Evolutionary conservation across 2,113 vertebrate genomes (phyloP).

Genomic region (Crotalus horridus): DNA sequence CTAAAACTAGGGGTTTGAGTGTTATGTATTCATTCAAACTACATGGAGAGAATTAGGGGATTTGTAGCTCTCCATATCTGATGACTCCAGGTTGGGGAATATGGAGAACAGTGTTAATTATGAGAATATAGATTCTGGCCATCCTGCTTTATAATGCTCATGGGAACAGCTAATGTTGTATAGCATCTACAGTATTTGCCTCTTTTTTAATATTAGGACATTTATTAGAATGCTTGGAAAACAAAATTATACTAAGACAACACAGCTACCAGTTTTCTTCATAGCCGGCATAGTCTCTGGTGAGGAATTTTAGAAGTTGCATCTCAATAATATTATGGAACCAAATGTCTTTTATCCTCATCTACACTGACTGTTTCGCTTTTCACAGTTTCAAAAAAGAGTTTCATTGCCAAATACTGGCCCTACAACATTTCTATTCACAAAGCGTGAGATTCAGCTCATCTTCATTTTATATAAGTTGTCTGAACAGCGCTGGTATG

Average conservation of each 20-base stretch:
- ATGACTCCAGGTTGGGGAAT: not conserved
- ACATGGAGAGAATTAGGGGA: not conserved
- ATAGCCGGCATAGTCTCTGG: not conserved
- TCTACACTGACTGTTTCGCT: not conserved
- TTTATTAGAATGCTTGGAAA: not conserved
- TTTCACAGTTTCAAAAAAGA: not conserved
- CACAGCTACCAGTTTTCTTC: not conserved
- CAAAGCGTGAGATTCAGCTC: not conserved
- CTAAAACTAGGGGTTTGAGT: not conserved
- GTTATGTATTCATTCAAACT: not conserved
- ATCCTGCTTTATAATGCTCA: not conserved
- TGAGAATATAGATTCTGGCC: not conserved
- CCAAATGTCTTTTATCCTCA: not conserved
- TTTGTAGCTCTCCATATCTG: not conserved
- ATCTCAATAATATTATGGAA: not conserved
- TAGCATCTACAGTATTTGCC: not conserved
- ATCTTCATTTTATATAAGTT: not conserved
- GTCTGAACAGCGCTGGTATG: not conserved
- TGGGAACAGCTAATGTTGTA: not conserved
- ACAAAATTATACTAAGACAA: not conserved
- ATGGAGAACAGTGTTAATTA: not conserved
- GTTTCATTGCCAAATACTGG: not conserved
- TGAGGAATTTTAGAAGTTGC: not conserved
- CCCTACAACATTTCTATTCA: not conserved
- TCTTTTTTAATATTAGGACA: not conserved